A percentile compares a stretch with the other conserved stretches of the same genome.
Conservation (phyloP, 2,888 invertebrate genomes). For the Rhagium mordax region DNA sequence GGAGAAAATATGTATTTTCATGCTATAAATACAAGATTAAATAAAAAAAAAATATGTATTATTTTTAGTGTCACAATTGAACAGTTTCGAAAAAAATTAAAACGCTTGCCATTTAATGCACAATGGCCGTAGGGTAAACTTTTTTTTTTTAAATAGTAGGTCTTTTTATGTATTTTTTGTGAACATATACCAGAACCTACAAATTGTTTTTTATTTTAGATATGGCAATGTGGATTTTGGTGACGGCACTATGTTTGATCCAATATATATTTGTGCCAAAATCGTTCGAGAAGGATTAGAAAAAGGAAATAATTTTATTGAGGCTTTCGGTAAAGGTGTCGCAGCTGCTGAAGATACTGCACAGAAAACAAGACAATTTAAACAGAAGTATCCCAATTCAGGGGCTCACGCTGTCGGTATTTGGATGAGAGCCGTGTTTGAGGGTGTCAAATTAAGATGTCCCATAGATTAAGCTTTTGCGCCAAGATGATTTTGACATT, state of each 20-base stretch:
- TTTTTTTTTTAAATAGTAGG: too few species aligned
- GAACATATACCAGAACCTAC: too few species aligned
- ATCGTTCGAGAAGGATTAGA: conserved; percentile 56
- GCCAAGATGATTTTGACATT: not conserved
- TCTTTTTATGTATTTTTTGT: too few species aligned
- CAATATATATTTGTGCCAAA: conserved; percentile 60
- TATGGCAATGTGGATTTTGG: conserved; percentile 78
- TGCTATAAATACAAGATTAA: too few species aligned
- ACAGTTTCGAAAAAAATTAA: too few species aligned
- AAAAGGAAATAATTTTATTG: conserved; percentile 54
- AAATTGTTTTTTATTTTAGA: conserved; percentile 66
- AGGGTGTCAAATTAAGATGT: conserved; percentile 68
- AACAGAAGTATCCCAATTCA: conserved; percentile 71
- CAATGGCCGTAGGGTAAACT: too few species aligned
- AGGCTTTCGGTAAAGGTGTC: conserved; percentile 66
- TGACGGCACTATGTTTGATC: conserved; percentile 77
- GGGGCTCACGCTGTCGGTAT: conserved; percentile 75
- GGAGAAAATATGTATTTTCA: too few species aligned
- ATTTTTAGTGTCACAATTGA: too few species aligned
- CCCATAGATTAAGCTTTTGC: conserved; percentile 7
- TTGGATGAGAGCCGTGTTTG: conserved; percentile 73
- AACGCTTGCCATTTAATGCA: too few species aligned
- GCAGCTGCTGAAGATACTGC: conserved; percentile 66
- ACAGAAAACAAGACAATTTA: conserved; percentile 50
- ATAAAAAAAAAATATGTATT: too few species aligned